phyloP scores from a whole-genome alignment of 2,797 vertebrate species.

The Hafferia zeledoni region DNA sequence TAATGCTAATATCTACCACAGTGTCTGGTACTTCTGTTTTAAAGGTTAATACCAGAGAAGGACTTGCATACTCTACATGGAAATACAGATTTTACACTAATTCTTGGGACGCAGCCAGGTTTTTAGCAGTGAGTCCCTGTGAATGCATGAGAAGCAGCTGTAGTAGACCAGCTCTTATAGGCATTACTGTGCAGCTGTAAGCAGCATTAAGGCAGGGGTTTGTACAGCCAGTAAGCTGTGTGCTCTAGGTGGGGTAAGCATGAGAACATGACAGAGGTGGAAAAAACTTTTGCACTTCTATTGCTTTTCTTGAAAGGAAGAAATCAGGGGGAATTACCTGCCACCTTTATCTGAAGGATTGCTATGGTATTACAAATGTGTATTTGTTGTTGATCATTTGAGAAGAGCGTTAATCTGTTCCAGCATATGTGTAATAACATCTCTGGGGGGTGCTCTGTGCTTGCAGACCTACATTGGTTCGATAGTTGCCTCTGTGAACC shows the following conservation, averaged over 20 bases:
- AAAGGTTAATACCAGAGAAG: not conserved
- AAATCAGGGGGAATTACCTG: not conserved
- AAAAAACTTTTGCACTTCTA: not conserved
- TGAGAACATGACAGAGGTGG: not conserved
- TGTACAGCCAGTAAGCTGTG: not conserved
- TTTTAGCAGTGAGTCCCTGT: not conserved
- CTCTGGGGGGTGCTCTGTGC: not conserved
- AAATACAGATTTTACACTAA: not conserved
- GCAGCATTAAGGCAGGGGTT: not conserved
- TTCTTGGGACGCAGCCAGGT: not conserved
- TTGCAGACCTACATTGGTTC: slow-evolving; percentile 94
- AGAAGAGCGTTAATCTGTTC: not conserved
- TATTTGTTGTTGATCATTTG: not conserved
- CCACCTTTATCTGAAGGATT: not conserved
- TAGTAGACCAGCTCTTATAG: not conserved
- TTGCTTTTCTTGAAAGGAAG: not conserved
- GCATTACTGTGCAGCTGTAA: not conserved
- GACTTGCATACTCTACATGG: not conserved
- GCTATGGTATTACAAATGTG: rapidly evolving
- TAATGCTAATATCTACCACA: not conserved
- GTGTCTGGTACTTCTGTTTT: not conserved
- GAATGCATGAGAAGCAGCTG: not conserved
- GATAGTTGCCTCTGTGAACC: slow-evolving; percentile 94
- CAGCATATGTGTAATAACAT: not conserved
- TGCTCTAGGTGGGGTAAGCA: not conserved